These are phyloP conservation scores for Oeneis ivallda DNA, from an alignment of 2,888 invertebrate genomes.

Conservation along the genomic window DNA sequence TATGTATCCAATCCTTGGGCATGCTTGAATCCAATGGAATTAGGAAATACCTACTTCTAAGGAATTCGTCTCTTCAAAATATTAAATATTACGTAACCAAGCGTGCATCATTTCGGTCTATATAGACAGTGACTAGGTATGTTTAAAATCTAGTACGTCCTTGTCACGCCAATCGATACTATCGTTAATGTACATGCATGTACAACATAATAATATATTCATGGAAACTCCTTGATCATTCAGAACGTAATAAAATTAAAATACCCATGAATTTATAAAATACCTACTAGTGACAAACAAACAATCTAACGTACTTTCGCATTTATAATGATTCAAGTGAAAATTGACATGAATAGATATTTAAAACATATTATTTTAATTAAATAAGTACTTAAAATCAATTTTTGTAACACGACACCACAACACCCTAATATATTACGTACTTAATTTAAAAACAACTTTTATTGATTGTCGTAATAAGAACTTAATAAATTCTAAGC, in stretches of 20 bases:
- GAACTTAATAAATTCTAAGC: conserved; percentile 13
- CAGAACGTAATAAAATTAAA: too few species aligned
- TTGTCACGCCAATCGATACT: background rate
- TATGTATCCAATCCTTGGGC: too few species aligned
- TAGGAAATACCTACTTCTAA: too few species aligned
- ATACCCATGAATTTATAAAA: too few species aligned
- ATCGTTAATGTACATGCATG: background rate
- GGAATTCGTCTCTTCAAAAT: background rate
- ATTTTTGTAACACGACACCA: background rate
- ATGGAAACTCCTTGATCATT: background rate
- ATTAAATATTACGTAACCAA: too few species aligned
- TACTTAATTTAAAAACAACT: background rate
- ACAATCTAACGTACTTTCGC: too few species aligned
- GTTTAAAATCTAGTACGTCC: background rate
- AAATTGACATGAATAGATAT: too few species aligned
- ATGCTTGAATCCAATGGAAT: too few species aligned
- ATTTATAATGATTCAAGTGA: too few species aligned
- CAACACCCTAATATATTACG: background rate
- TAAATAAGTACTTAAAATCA: too few species aligned
- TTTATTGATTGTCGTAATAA: conserved; percentile 18
- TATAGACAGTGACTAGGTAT: background rate
- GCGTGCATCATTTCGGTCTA: conserved; percentile 1
- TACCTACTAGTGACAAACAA: too few species aligned
- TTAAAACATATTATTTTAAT: too few species aligned
- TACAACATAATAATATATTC: background rate